These are phyloP conservation scores for Camelus dromedarius DNA, from an alignment of 2,113 vertebrate species.

Conservation along the genomic window DNA sequence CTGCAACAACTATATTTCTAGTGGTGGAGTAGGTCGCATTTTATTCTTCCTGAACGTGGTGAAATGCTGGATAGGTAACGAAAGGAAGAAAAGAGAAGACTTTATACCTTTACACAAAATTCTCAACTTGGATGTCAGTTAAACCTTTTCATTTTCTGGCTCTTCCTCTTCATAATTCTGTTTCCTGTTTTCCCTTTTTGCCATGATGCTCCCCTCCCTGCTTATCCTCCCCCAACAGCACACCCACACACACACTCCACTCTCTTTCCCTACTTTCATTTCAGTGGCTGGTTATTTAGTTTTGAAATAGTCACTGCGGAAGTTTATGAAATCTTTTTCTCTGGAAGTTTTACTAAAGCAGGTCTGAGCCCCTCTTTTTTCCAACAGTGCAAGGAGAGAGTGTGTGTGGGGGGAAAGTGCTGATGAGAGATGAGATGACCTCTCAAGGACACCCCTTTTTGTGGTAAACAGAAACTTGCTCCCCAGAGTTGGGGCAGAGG, in stretches of 20 bases:
- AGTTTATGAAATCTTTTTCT: conserved; percentile 35
- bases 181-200: conserved; percentile 42
- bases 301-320: conserved; percentile 42
- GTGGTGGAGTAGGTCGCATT: not conserved
- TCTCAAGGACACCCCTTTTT: not conserved
- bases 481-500: not conserved
- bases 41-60: not conserved
- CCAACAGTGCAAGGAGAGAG: not conserved
- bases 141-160: not conserved
- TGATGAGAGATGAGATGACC: not conserved
- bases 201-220: not conserved
- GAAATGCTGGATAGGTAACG: not conserved
- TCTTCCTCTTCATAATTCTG: not conserved
- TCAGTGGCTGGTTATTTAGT: not conserved
- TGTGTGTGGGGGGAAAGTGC: not conserved
- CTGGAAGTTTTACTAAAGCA: not conserved
- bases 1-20: not conserved
- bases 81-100: not conserved
- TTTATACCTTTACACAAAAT: not conserved
- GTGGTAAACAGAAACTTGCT: not conserved
- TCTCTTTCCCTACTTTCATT: not conserved
- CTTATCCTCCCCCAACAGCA: too few species aligned
- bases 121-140: not conserved
- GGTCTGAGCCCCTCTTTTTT: not conserved
- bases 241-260: too few species aligned